Conservation (phyloP, 2,113 vertebrate species). For the Larimichthys polyactis region DNA sequence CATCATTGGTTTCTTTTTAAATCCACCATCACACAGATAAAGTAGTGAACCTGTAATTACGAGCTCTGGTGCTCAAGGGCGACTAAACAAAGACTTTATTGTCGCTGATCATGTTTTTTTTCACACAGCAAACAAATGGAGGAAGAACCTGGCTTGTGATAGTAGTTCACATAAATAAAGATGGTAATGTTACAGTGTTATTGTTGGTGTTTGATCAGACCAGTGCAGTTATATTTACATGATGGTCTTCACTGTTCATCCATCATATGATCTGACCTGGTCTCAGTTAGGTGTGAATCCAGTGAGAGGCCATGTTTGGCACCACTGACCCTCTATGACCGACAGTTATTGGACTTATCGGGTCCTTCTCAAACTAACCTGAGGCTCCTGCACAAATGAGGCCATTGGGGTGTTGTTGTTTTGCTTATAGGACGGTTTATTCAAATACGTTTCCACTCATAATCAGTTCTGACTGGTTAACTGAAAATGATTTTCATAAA, state of each 20-base stretch:
- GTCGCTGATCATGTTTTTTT: neutral
- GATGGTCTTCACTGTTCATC: neutral
- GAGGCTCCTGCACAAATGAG: constrained; percentile 1
- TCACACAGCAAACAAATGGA: neutral
- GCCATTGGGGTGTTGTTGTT: neutral
- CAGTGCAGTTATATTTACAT: neutral
- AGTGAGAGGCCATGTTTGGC: neutral
- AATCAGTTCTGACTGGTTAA: too few species aligned
- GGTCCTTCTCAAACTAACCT: neutral
- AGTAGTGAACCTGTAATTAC: constrained; percentile 24
- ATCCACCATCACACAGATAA: neutral
- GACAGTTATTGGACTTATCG: neutral
- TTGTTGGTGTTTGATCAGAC: neutral
- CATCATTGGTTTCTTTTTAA: neutral
- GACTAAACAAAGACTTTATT: constrained; percentile 16
- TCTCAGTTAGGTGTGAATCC: constrained; percentile 27
- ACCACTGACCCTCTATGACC: neutral
- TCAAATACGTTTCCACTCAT: too few species aligned
- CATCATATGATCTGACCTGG: constrained; percentile 17
- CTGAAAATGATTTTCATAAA: too few species aligned
- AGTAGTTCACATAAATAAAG: too few species aligned
- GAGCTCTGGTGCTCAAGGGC: constrained; percentile 3
- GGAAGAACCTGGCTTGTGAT: neutral
- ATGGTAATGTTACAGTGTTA: neutral
- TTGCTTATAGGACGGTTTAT: neutral